Evolutionary conservation across 2,113 vertebrate species (phyloP).

Genomic region (Rynchops niger): DNA sequence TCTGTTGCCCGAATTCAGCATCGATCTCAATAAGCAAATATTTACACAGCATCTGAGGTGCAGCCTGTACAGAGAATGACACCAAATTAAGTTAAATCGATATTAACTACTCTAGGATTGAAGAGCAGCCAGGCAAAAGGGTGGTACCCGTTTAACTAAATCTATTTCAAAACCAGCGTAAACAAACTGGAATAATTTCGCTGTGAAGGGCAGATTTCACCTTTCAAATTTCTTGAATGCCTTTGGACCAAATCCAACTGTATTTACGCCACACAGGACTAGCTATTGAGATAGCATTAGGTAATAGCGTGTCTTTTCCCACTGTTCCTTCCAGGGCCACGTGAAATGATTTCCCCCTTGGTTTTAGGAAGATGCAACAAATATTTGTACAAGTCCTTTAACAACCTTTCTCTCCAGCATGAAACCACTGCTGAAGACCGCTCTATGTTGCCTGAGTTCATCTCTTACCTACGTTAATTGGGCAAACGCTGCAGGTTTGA

Average conservation of each 20-base stretch:
- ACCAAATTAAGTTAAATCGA: neutral
- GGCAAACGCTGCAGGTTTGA: neutral
- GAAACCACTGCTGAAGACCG: neutral
- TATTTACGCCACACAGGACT: neutral
- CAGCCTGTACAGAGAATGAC: neutral
- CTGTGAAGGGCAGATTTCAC: neutral
- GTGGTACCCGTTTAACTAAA: neutral
- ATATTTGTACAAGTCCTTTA: neutral
- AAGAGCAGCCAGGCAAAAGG: neutral
- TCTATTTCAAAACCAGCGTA: neutral
- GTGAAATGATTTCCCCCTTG: neutral
- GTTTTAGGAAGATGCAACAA: neutral
- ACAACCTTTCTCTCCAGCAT: neutral
- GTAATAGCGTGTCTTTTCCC: neutral
- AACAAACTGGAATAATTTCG: neutral
- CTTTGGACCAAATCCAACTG: neutral
- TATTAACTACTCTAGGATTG: neutral
- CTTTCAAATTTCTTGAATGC: neutral
- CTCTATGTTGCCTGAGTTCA: neutral
- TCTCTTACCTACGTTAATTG: neutral
- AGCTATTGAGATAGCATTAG: neutral
- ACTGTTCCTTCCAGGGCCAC: neutral
- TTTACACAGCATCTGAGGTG: neutral
- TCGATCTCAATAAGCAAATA: constrained; percentile 27
- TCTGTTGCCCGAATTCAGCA: neutral